Conservation (phyloP, 2,113 vertebrate species). For the human (Homo sapiens) region DNA sequence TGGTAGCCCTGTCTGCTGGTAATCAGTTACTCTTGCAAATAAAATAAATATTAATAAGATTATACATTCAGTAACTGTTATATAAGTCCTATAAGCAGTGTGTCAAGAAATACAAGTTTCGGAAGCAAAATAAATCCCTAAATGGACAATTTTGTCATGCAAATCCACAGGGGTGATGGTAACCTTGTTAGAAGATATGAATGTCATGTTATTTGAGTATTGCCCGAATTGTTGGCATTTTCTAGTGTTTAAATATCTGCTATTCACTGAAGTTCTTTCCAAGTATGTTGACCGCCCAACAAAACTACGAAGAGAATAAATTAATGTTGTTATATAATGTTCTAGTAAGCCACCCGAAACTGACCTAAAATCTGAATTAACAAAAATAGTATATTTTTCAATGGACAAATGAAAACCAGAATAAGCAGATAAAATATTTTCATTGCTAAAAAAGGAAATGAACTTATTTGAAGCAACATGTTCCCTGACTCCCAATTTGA, state of each 20-base stretch:
- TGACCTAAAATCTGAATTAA: not conserved
- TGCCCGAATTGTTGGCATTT: not conserved
- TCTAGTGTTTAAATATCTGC: not conserved
- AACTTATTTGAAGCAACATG: not conserved
- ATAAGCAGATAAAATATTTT: not conserved
- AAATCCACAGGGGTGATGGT: not conserved
- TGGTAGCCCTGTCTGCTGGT: not conserved
- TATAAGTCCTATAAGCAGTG: not conserved
- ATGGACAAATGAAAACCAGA: not conserved
- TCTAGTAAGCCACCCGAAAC: not conserved
- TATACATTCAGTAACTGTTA: not conserved
- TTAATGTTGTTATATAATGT: not conserved
- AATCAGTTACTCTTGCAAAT: slow-evolving; percentile 10
- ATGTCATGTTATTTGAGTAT: not conserved
- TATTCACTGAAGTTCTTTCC: not conserved
- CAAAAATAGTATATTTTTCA: not conserved
- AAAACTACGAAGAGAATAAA: not conserved
- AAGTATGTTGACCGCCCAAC: not conserved
- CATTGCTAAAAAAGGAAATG: not conserved
- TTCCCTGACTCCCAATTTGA: not conserved
- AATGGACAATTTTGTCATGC: not conserved
- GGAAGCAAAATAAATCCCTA: slow-evolving; percentile 2
- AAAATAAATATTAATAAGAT: not conserved
- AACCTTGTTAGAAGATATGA: not conserved
- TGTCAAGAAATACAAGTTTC: slow-evolving; percentile 17